Evolutionary conservation across 2,113 vertebrate genomes (phyloP), one percentile per base, ranked within the genome.

Genomic region (Aphyosemion australe): DNA sequence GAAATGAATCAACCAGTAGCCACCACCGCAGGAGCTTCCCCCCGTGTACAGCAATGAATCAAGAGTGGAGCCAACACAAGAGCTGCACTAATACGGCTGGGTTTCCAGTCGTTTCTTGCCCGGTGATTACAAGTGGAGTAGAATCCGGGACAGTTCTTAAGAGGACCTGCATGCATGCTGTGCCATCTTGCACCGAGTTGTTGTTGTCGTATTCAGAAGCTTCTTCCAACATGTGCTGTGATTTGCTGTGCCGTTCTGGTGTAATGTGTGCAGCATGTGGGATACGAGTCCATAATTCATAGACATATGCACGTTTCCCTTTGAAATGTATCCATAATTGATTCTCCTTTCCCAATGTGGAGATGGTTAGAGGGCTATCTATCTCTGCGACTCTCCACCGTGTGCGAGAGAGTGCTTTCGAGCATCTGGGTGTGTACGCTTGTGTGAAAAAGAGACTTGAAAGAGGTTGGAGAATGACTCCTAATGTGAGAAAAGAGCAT

Each of bases 241-340:
- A 79, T 56, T 55, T 51, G 53, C 74, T 60, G 46, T 18, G 18
- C 61, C 20, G 52, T 70, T 72, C 55, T 15, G 26, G 59, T 57
- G 67, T 70, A 61, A 72, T 74, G 72, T 77, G 78, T 71, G 73
- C 66, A 59, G 51, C 55, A 72, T 76, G 82, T 61, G 72, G 72
- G 9, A 74, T 76, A 26, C 9, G 11, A 80, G 80, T 90, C 76
- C 74, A 88, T 90, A 89, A 89, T 90, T 90, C 74, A 86, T 86
- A 86, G 74, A 87, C 83, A 70, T 82, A 84, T 78, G 75, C 79
- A 79, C 82, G 73, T 73, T 84, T 83, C 78, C 62, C 74, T 87
- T 88, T 87, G 79, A 88, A 90, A 87, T 85, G 66, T 82, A 87
- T 89, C 74, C 78, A 89, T 90, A 88, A 90, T 90, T 90, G 84